Base-by-base conservation (phyloP, 2,797 vertebrate species). In the Cyclura pinguis region DNA sequence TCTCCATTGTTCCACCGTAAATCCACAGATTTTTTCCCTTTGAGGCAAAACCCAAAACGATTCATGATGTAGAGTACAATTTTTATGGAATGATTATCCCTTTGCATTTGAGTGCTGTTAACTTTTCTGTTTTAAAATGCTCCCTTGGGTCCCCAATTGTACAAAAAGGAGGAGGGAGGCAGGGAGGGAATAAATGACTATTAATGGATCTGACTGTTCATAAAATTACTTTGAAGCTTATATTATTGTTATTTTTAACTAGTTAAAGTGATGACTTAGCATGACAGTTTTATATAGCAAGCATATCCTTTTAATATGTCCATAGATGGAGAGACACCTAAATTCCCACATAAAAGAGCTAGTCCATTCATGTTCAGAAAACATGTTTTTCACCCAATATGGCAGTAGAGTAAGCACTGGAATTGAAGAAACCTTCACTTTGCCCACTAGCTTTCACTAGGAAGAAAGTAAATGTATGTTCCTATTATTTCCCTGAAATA, bases 201-300 rank as follows among this genome's bases (percentile, higher is more conserved):
- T 59, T 59, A 59, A 59, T 59, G 20, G 16, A 59, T 20, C 59
- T 59, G 59, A 18, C 16, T 18, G 29, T 38, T 29, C 38, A 0
- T 0, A 10, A 42, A 0, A 0, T 42, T 0, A n/a, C 84, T 72
- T n/a, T 85, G 82, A 59, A 69, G 50, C 42, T 38, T 64, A 9
- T 50, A 13, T 29, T 81, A 5, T 3, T 38, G 59, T 59, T 59
- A 59, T 42, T 32, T 57, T 20, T 7, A 67, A 22, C 47, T 62
- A 24, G 20, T 2, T 47, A 55, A 0, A 0, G 14, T 6, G 86
- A 59, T 2, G 27, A 47, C 13, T 1, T 8, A 20, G 6, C 38
- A 64, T 64, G 59, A 10, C 13, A 83, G 35, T 83, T 83, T 83
- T 62, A 1, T 62, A 64, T 7, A 13, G 59, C 12, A 38, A 42